Percentiles rank a stretch among this genome's conserved stretches.
phyloP scores from a whole-genome alignment of 2,113 vertebrate species.

The Loxodonta africana region DNA sequence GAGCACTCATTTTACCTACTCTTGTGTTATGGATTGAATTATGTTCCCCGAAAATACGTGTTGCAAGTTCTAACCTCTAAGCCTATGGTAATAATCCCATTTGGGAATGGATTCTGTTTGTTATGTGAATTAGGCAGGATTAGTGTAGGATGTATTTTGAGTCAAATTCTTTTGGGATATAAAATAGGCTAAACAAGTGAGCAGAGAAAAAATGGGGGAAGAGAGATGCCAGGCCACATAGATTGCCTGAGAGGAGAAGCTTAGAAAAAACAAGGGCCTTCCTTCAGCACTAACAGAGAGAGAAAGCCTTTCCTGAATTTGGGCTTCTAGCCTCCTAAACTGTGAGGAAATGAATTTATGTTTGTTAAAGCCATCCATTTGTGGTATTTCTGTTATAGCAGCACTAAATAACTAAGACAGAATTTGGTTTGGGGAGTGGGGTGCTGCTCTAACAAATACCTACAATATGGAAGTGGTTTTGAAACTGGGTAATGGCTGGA shows the following conservation, averaged over 20 bases:
- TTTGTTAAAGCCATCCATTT: neutral
- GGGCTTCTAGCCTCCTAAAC: neutral
- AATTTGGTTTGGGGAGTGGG: too few relatives aligned
- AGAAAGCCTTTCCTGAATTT: neutral
- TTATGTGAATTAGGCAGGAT: neutral
- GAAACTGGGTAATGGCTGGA: too few relatives aligned
- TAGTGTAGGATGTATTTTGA: neutral
- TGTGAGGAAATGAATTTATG: neutral
- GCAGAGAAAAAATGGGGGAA: neutral
- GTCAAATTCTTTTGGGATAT: neutral
- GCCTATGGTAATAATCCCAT: neutral
- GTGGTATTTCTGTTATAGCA: too few relatives aligned
- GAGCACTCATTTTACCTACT: too few relatives aligned
- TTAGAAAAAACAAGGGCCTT: neutral
- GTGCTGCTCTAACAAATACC: too few relatives aligned
- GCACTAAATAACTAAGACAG: neutral
- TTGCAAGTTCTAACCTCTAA: neutral
- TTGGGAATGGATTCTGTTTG: neutral
- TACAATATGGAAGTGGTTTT: too few relatives aligned
- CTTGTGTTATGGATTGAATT: neutral
- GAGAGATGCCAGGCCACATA: neutral
- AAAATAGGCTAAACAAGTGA: neutral
- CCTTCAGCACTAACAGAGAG: neutral
- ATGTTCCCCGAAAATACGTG: neutral
- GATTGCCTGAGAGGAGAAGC: neutral